Percentiles rank a stretch among this genome's conserved stretches.
Evolutionary conservation across 2,888 invertebrate genomes (phyloP).

Genomic region (Phyllotreta cruciferae): DNA sequence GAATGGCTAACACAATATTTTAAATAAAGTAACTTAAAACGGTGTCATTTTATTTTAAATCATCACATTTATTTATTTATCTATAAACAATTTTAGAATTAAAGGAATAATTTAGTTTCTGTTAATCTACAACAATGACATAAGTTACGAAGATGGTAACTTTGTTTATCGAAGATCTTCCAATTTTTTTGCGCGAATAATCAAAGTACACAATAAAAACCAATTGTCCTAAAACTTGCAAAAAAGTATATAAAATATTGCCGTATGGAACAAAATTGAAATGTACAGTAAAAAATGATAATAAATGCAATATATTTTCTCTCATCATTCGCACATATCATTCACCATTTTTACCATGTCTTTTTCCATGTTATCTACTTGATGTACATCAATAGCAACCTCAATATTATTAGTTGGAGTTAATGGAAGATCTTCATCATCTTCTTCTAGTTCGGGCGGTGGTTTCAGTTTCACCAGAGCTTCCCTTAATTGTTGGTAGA

Average conservation of each 20-base stretch:
- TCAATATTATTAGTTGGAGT: slow-evolving; percentile 49
- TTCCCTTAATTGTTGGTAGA: slow-evolving; percentile 74
- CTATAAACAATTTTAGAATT: slow-evolving; percentile 53
- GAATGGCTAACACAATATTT: background rate
- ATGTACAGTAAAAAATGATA: slow-evolving; percentile 34
- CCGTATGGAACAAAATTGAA: slow-evolving; percentile 32
- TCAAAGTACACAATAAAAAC: slow-evolving; percentile 29
- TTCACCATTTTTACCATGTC: slow-evolving; percentile 82
- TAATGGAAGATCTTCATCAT: slow-evolving; percentile 48
- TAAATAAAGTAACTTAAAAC: slow-evolving; percentile 37
- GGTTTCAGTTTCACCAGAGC: slow-evolving; percentile 84
- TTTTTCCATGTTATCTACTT: slow-evolving; percentile 68
- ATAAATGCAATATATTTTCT: slow-evolving; percentile 37
- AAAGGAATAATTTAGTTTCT: slow-evolving; percentile 51
- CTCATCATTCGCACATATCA: slow-evolving; percentile 61
- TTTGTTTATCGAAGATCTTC: slow-evolving; percentile 40
- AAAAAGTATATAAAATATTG: slow-evolving; percentile 37
- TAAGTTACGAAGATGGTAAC: slow-evolving; percentile 47
- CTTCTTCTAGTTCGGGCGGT: slow-evolving; percentile 67
- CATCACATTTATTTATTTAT: slow-evolving; percentile 56
- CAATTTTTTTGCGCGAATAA: slow-evolving; percentile 36
- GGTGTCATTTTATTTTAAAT: slow-evolving; percentile 52
- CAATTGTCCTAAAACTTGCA: slow-evolving; percentile 31
- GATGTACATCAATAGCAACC: slow-evolving; percentile 42
- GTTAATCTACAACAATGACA: slow-evolving; percentile 49